Evolutionary conservation across 2,888 invertebrate genomes (phyloP).

Genomic region (Alviniconcha strummeri): DNA sequence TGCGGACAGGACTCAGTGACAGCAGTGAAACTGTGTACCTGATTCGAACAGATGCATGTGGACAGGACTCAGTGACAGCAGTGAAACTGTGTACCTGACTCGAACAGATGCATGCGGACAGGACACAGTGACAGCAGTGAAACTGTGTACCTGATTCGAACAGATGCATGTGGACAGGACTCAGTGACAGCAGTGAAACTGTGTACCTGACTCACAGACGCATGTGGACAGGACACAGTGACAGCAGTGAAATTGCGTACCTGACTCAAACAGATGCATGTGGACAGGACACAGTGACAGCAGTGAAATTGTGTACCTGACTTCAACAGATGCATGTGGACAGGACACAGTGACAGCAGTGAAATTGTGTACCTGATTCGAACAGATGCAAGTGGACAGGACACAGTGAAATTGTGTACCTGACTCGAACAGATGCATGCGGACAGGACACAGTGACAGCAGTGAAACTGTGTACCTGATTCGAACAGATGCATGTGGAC

Average conservation of each 20-base stretch:
- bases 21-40: constrained; percentile 26
- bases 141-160: constrained; percentile 38
- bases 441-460: not conserved
- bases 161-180: constrained; percentile 29
- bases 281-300: not conserved
- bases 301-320: constrained; percentile 32
- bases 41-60: constrained; percentile 36
- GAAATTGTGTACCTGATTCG: constrained; percentile 37
- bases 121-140: not conserved
- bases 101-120: constrained; percentile 33
- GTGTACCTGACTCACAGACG: constrained; percentile 38
- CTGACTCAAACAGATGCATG: constrained; percentile 39
- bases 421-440: constrained; percentile 37
- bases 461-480: constrained; percentile 33
- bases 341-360: not conserved
- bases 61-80: not conserved
- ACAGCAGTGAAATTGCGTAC: not conserved
- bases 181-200: not conserved
- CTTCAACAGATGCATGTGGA: constrained; percentile 33
- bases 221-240: constrained; percentile 11
- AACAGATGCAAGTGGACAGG: constrained; percentile 31
- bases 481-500: constrained; percentile 33
- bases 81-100: constrained; percentile 35
- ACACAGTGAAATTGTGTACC: constrained; percentile 16
- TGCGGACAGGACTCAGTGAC: not conserved